Percentiles rank a stretch among this genome's conserved stretches.
phyloP scores from a whole-genome alignment of 2,113 vertebrate genomes.

The Stictonetta naevosa region DNA sequence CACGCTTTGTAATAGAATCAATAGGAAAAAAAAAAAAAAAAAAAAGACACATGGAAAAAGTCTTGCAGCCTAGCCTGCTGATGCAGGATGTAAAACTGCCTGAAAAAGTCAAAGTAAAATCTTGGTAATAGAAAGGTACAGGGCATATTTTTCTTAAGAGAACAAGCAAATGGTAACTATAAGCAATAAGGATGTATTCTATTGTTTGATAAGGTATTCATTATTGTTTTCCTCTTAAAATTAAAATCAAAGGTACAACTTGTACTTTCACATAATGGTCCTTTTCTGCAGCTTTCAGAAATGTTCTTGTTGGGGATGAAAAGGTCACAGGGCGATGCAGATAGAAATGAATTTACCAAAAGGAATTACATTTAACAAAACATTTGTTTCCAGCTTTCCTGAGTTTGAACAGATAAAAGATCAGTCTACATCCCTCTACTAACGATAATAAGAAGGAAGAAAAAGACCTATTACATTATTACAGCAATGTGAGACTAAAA shows the following conservation, averaged over 20 bases:
- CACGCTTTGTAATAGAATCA: not conserved
- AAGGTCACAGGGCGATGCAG: not conserved
- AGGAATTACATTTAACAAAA: conserved; percentile 60
- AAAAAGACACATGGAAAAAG: not conserved
- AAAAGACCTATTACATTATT: conserved; percentile 48
- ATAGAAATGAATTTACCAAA: conserved; percentile 36
- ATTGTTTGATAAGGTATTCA: not conserved
- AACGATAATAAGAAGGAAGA: conserved; percentile 47
- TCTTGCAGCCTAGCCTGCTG: not conserved
- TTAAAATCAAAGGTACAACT: not conserved
- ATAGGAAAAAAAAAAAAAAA: not conserved
- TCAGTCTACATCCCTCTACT: conserved; percentile 38
- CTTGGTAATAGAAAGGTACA: not conserved
- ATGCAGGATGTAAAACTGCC: not conserved
- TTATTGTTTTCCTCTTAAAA: not conserved
- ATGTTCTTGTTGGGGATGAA: not conserved
- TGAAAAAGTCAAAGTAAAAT: not conserved
- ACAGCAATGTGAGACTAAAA: not conserved
- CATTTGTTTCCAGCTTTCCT: conserved; percentile 52
- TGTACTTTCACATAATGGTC: not conserved
- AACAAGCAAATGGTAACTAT: not conserved
- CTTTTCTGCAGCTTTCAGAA: not conserved
- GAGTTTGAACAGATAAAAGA: conserved; percentile 65
- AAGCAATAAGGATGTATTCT: not conserved
- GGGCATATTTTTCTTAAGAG: not conserved